These are phyloP conservation scores for Diplodus puntazzo DNA, from an alignment of 2,797 vertebrate species.

Conservation along the genomic window DNA sequence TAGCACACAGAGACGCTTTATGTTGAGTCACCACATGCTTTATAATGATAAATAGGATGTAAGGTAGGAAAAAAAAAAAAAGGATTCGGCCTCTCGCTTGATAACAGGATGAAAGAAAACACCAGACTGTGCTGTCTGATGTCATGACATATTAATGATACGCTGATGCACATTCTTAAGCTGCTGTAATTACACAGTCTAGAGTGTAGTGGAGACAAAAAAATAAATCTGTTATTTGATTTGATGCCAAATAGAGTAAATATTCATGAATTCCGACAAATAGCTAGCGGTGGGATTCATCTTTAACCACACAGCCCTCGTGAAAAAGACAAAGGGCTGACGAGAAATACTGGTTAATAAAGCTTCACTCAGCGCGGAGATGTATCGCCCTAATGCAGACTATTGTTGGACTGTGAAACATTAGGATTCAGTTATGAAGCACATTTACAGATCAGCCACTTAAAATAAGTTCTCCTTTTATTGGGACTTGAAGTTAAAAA, in stretches of 20 bases:
- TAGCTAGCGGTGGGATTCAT: constrained; percentile 33
- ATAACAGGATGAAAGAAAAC: constrained; percentile 39
- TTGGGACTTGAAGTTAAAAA: not conserved
- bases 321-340: constrained; percentile 13
- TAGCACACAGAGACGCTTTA: constrained; percentile 10
- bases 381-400: constrained; percentile 7
- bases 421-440: constrained; percentile 7
- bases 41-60: constrained; percentile 8
- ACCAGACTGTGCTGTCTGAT: constrained; percentile 22
- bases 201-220: not conserved
- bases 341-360: constrained; percentile 24
- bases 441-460: constrained; percentile 12
- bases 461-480: not conserved
- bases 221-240: constrained; percentile 27
- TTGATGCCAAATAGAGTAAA: constrained; percentile 23
- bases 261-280: constrained; percentile 40
- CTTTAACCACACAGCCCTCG: not conserved
- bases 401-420: constrained; percentile 20
- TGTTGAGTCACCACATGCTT: constrained; percentile 31
- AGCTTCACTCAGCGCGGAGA: constrained; percentile 17
- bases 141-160: constrained; percentile 38
- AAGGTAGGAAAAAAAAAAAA: not conserved
- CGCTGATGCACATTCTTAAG: constrained; percentile 32
- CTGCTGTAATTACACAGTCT: constrained; percentile 20
- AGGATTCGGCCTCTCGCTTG: constrained; percentile 19